Base-by-base conservation (phyloP, 2,888 invertebrate species). In the Amblyjoppa proteus region DNA sequence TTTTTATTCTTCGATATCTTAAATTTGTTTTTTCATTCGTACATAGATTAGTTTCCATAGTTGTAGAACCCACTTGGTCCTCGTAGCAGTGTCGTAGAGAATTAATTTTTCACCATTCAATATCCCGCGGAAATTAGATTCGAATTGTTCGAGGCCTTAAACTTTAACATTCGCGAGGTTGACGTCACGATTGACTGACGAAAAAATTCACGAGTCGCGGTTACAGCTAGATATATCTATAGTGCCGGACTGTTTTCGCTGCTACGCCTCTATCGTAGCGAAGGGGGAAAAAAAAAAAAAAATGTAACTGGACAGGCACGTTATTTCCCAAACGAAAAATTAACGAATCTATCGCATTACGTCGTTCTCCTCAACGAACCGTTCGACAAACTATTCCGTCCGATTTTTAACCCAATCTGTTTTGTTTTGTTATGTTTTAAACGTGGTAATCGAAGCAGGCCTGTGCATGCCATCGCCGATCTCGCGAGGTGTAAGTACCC, bases 391-490 rank as follows among this genome's bases (percentile, higher is more conserved):
- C 16, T 64, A 31, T 53, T 71, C 31, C 49, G 76, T 64, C 56
- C 80, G 71, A 49, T 74, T 81, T 71, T 86, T 86, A 86, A 84
- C 69, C 70, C 51, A 75, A 79, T 58, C 34, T 78, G 9, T 86
- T 83, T 77, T 73, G 51, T 92, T 93, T 91, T 90, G 91, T 87
- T 92, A 90, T 91, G 90, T 92, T 92, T 91, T 90, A 90, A 92
- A 88, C 91, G 89, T 91, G 91, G 92, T 92, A 91, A 90, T 90
- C 91, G 89, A 90, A 56, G 92, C 95, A 96, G 97, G 96, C 96
- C 97, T 95, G 96, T 97, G 97, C 97, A 97, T 97, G 98, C 97
- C 95, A 96, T 98, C 96, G 97, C 97, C 96, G 96, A 97, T 94
- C 96, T 98, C 95, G 97, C 97, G 95, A 97, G 97, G 96, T 98